A percentile compares a stretch with the other conserved stretches of the same genome.
These are phyloP conservation scores for Lissonota sp. DNA, from an alignment of 2,888 invertebrate genomes.

Conservation along the genomic window DNA sequence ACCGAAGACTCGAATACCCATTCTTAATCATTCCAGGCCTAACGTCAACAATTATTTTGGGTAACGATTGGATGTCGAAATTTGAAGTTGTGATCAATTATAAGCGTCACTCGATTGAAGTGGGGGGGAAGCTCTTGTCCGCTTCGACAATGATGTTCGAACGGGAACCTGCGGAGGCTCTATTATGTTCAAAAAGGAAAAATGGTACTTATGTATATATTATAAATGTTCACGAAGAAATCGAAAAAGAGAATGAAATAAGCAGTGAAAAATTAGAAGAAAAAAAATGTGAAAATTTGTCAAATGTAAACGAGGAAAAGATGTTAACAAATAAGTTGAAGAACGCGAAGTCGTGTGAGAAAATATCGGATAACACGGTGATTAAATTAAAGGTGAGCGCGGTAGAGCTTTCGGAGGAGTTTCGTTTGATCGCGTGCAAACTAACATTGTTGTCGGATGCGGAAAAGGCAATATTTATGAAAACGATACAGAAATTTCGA, in stretches of 20 bases:
- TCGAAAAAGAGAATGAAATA: background rate
- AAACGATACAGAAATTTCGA: constrained; percentile 18
- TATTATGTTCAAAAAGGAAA: background rate
- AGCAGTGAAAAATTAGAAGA: background rate
- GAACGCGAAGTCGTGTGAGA: background rate
- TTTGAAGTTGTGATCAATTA: constrained; percentile 5
- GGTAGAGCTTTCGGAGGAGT: background rate
- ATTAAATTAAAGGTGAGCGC: background rate
- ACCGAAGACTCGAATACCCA: background rate
- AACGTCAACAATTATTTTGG: constrained; percentile 4
- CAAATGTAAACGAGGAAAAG: background rate
- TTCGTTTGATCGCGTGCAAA: background rate
- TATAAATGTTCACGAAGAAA: background rate
- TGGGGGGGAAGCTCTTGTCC: background rate
- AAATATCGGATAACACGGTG: background rate
- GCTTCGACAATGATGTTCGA: constrained; percentile 14
- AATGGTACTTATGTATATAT: constrained; percentile 1
- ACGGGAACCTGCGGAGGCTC: constrained; percentile 4
- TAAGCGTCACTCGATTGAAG: background rate
- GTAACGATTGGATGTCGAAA: constrained; percentile 2
- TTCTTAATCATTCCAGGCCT: background rate
- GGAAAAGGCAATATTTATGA: background rate
- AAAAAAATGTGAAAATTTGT: background rate
- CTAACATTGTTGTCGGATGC: background rate
- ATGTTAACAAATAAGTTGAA: background rate